These are phyloP conservation scores for Styela plicata DNA, from an alignment of 23 tunicate species.

Conservation along the genomic window DNA sequence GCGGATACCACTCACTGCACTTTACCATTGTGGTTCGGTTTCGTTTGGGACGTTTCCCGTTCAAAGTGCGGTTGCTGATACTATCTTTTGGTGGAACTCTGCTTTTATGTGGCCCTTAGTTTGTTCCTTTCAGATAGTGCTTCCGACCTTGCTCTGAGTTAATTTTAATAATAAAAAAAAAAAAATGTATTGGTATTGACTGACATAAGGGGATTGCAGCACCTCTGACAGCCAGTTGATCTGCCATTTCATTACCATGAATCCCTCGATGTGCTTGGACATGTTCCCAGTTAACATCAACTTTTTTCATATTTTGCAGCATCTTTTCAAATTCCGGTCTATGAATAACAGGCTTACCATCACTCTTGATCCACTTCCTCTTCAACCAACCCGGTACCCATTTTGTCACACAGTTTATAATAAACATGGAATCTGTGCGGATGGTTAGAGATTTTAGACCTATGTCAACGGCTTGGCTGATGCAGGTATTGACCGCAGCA, in stretches of 20 bases:
- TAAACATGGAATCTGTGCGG: conserved; percentile 80
- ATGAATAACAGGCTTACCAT: conserved; percentile 82
- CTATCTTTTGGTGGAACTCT: too few relatives aligned
- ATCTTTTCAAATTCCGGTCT: conserved; percentile 55
- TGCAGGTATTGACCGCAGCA: conserved; percentile 58
- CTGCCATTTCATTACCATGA: conserved; percentile 92
- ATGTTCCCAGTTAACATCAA: conserved; percentile 76
- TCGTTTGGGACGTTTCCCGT: too few relatives aligned
- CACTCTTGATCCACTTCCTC: conserved; percentile 65
- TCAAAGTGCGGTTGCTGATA: too few relatives aligned
- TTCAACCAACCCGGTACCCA: conserved; percentile 70
- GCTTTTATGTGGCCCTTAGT: too few relatives aligned
- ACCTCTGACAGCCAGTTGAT: conserved; percentile 79
- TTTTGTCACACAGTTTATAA: conserved; percentile 69
- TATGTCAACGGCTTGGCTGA: conserved; percentile 58
- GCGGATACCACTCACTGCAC: too few relatives aligned
- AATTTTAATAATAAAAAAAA: too few relatives aligned
- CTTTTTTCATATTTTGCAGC: conserved; percentile 53
- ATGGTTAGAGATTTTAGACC: conserved; percentile 26
- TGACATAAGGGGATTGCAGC: too few relatives aligned
- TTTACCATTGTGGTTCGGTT: too few relatives aligned
- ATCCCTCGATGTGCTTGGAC: conserved; percentile 67
- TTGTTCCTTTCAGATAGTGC: too few relatives aligned
- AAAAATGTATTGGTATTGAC: too few relatives aligned
- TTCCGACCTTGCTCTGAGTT: too few relatives aligned